These are phyloP conservation scores for Corythaeola cristata DNA, from an alignment of 2,113 vertebrate genomes.

Conservation along the genomic window DNA sequence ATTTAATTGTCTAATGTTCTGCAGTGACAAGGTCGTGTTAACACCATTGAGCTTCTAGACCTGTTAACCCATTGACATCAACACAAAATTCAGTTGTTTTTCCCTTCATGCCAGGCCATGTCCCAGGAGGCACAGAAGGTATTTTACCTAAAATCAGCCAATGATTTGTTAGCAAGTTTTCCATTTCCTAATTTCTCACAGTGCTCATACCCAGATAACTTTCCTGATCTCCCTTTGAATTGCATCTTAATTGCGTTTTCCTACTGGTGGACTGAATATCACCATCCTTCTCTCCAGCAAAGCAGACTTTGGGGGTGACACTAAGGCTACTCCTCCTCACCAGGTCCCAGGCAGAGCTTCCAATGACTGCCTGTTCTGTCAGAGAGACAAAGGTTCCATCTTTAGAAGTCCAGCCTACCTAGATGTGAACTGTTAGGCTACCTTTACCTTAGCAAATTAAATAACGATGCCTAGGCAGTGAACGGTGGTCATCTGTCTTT, in stretches of 20 bases:
- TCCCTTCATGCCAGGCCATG: background rate
- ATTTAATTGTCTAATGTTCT: slow-evolving; percentile 3
- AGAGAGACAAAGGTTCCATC: background rate
- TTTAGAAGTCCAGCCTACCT: background rate
- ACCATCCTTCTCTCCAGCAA: background rate
- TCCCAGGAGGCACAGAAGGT: background rate
- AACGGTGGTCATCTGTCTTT: background rate
- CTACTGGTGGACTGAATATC: rapidly evolving
- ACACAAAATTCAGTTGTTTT: background rate
- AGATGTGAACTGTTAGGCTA: background rate
- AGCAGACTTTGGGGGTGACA: background rate
- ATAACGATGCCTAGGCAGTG: background rate
- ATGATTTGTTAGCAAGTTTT: background rate
- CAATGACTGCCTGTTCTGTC: background rate
- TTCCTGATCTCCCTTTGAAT: background rate
- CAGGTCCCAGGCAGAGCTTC: background rate
- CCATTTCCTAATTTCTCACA: background rate
- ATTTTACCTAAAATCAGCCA: background rate
- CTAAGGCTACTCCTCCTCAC: background rate
- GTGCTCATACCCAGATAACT: background rate
- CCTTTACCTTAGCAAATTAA: background rate
- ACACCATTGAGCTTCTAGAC: background rate
- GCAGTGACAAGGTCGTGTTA: background rate
- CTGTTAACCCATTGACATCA: background rate
- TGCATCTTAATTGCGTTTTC: background rate